Evolutionary conservation across 2,113 vertebrate species (phyloP).

Genomic region (Bagarius yarrelli): DNA sequence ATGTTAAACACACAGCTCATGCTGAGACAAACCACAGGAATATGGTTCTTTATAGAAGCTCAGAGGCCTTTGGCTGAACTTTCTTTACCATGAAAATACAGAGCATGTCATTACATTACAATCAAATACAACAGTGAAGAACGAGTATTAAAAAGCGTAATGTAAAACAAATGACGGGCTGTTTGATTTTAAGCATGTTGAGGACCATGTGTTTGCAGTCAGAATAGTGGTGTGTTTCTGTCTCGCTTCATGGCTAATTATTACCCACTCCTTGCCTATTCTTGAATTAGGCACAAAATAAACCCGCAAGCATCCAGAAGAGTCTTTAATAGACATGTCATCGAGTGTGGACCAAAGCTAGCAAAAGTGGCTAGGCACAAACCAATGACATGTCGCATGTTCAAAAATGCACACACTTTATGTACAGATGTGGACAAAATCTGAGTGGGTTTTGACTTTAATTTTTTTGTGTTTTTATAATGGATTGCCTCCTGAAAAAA

Average conservation of each 20-base stretch:
- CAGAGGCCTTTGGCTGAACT: slow-evolving; percentile 32
- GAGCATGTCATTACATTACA: slow-evolving; percentile 6
- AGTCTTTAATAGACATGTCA: neutral
- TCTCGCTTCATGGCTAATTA: slow-evolving; percentile 7
- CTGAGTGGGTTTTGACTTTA: too few species aligned
- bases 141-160: slow-evolving; percentile 3
- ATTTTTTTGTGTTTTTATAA: too few species aligned
- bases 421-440: too few species aligned
- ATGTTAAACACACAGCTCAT: slow-evolving; percentile 33
- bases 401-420: neutral
- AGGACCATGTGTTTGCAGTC: neutral
- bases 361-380: neutral
- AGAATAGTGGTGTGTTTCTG: neutral
- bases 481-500: too few species aligned
- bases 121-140: slow-evolving; percentile 18
- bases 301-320: slow-evolving; percentile 7
- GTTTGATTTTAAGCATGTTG: neutral
- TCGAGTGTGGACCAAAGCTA: slow-evolving; percentile 4
- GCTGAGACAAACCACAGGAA: slow-evolving; percentile 36
- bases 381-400: neutral
- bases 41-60: slow-evolving; percentile 29
- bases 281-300: slow-evolving; percentile 18
- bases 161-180: slow-evolving; percentile 11
- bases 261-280: neutral
- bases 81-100: slow-evolving; percentile 16